These are phyloP conservation scores for Amazona guildingii DNA, from an alignment of 2,113 vertebrate species.

Conservation along the genomic window DNA sequence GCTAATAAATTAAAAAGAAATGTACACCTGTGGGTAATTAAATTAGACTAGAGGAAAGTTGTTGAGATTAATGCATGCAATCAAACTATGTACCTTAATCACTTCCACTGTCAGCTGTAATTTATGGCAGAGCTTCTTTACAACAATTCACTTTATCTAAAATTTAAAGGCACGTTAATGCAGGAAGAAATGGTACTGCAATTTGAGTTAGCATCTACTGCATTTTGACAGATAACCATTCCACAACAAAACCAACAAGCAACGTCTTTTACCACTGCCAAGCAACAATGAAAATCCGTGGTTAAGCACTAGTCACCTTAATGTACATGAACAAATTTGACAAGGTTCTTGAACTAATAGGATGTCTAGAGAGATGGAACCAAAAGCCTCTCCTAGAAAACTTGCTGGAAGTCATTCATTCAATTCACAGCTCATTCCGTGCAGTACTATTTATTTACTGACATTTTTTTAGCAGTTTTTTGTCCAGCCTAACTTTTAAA, in stretches of 20 bases:
- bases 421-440: background rate
- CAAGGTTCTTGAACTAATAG: background rate
- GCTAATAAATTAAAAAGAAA: constrained; percentile 66
- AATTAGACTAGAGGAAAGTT: constrained; percentile 57
- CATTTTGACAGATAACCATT: background rate
- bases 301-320: background rate
- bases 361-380: background rate
- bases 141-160: constrained; percentile 42
- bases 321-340: background rate
- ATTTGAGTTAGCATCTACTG: background rate
- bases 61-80: constrained; percentile 68
- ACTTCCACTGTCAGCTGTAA: constrained; percentile 62
- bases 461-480: background rate
- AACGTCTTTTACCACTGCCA: background rate
- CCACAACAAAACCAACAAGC: background rate
- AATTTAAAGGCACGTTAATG: background rate
- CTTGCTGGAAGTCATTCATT: background rate
- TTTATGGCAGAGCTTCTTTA: constrained; percentile 47
- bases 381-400: background rate
- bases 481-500: background rate
- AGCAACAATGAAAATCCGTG: background rate
- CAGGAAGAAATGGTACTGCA: background rate
- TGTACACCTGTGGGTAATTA: constrained; percentile 57
- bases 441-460: background rate
- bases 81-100: constrained; percentile 65